Conservation (phyloP, 2,888 invertebrate genomes). For the Melieria crassipennis region DNA sequence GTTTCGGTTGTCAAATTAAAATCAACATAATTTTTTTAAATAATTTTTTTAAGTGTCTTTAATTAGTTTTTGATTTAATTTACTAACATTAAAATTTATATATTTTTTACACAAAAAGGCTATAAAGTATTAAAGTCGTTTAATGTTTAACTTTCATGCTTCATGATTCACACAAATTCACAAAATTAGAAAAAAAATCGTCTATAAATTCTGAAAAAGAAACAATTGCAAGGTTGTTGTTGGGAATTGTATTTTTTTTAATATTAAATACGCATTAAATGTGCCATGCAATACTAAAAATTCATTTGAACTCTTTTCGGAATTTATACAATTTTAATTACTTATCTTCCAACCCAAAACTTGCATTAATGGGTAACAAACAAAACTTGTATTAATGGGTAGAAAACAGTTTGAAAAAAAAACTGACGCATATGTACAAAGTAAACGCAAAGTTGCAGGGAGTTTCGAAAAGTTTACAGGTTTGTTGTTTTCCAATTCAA, state of each 20-base stretch:
- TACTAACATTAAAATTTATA: constrained; percentile 27
- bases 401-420: neutral
- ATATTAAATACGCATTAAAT: no score
- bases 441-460: neutral
- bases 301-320: neutral
- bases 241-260: no score
- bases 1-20: no score
- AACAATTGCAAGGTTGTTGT: no score
- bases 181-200: no score
- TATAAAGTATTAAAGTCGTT: neutral
- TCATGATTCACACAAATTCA: no score
- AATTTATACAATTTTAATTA: no score
- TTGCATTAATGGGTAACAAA: neutral
- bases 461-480: neutral
- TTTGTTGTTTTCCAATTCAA: neutral
- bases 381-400: neutral
- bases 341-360: neutral
- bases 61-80: constrained; percentile 14
- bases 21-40: no score
- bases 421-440: neutral
- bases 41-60: neutral
- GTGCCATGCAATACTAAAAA: neutral
- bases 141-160: no score
- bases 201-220: no score
- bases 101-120: constrained; percentile 10